Evolutionary conservation across 1,140 invertebrate species (phyloP), one percentile per base, ranked within the genome.

Genomic region (Drosophila dunni): DNA sequence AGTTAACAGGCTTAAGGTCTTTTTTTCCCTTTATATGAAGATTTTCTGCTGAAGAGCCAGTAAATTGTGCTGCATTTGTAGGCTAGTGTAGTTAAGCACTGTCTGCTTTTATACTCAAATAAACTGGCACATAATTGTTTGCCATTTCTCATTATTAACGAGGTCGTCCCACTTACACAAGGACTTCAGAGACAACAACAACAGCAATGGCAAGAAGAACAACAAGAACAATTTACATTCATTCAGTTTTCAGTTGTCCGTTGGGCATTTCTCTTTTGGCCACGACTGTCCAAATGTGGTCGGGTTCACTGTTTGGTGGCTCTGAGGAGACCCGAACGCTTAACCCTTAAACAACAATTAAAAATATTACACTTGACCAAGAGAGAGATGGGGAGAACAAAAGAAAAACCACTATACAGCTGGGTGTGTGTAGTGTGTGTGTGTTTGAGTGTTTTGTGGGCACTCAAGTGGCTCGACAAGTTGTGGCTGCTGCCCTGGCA

Each of bases 291-390:
- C 81, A 77, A 68, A 67, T 66, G 76, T 60, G 72, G 67, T 57
- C 50, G 71, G 62, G 36, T 50, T 45, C 56, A 67, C 60, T 74
- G 56, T 79, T 70, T 63, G 68, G 53, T 69, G 40, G 51, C 13
- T 48, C 66, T 36, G 46, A 20, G 46, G 62, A 70, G 51, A 38
- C 67, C 63, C 70, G 56, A 54, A 58, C 54, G 73, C 84, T 88
- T 89, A 88, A 88, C 68, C 83, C 84, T 83, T 88, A 75, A 83
- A 83, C 84, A 89, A 89, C 83, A 88, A 88, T 88, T 88, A 89
- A 89, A 86, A 80, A 89, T 88, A 80, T 80, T 83, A 66, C 73
- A 69, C 54, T 61, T 70, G 67, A 81, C 71, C 66, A 69, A 61
- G 57, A 7, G 36, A 36, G 51, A 7, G 13, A 24, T 13, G 9